Evolutionary conservation across 2,888 invertebrate genomes (phyloP).

Genomic region (Abscondita cerata): DNA sequence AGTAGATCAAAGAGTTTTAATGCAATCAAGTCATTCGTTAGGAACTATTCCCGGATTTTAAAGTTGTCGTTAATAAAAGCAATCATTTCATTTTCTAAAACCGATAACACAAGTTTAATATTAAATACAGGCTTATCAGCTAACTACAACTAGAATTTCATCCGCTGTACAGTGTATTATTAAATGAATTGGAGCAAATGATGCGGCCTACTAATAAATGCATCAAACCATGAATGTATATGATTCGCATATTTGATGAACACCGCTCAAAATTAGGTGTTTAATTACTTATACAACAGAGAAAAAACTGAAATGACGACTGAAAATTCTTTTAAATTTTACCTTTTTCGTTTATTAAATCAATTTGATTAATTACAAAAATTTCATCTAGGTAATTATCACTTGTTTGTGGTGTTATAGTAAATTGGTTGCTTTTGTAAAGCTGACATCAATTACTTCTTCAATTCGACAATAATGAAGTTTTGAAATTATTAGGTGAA

Average conservation of each 20-base stretch:
- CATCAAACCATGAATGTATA: constrained; percentile 13
- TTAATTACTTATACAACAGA: too few species aligned
- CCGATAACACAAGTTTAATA: constrained; percentile 14
- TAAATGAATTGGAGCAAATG: constrained; percentile 27
- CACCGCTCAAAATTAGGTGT: too few species aligned
- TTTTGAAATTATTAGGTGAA: too few species aligned
- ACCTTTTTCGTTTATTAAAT: too few species aligned
- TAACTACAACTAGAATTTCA: constrained; percentile 15
- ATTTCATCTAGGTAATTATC: too few species aligned
- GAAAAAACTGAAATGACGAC: too few species aligned
- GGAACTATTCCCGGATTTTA: not conserved
- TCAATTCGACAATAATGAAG: too few species aligned
- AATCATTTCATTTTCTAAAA: constrained; percentile 14
- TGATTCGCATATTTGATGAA: constrained; percentile 20
- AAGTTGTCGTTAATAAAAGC: constrained; percentile 14
- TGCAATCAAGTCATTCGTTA: constrained; percentile 3
- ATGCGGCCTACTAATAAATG: constrained; percentile 22
- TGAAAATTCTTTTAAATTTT: too few species aligned
- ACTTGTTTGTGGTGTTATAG: too few species aligned
- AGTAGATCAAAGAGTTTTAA: constrained; percentile 6
- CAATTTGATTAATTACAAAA: too few species aligned
- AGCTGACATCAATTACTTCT: too few species aligned
- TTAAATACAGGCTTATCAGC: constrained; percentile 17
- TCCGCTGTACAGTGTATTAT: constrained; percentile 16
- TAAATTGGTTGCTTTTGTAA: too few species aligned